phyloP scores from a whole-genome alignment of 2,113 vertebrate genomes.

The Cryptomyrus ogoouensis region DNA sequence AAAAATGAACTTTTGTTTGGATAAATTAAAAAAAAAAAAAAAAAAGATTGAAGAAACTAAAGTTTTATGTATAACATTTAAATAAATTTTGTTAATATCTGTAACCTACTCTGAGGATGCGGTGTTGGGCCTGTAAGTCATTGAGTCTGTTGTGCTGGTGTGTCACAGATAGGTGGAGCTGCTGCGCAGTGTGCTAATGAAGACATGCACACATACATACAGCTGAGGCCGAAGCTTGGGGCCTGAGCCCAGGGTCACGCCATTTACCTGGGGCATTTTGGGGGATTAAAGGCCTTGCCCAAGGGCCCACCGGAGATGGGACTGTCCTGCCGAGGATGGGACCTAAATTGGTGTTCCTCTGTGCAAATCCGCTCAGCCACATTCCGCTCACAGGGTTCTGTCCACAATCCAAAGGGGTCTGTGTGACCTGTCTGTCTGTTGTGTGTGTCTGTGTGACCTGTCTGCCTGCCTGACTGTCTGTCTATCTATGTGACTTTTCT shows the following conservation, averaged over 20 bases:
- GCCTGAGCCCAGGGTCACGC: neutral
- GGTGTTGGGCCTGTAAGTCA: neutral
- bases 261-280: neutral
- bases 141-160: neutral
- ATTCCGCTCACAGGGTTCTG: neutral
- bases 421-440: neutral
- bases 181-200: neutral
- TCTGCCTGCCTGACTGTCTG: neutral
- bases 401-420: neutral
- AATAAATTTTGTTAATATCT: conserved; percentile 64
- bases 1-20: conserved; percentile 67
- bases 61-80: conserved; percentile 79
- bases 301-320: neutral
- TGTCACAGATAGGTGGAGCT: neutral
- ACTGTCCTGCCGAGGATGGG: neutral
- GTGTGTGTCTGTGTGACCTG: neutral
- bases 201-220: neutral
- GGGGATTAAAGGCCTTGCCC: neutral
- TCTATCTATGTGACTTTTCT: neutral
- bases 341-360: neutral
- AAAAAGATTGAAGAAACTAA: conserved; percentile 64
- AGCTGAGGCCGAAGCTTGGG: neutral
- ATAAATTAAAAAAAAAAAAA: conserved; percentile 60
- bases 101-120: conserved; percentile 19
- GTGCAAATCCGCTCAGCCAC: neutral